These are phyloP conservation scores for Galerucella nymphaeae DNA, from an alignment of 2,888 invertebrate species.

Conservation along the genomic window DNA sequence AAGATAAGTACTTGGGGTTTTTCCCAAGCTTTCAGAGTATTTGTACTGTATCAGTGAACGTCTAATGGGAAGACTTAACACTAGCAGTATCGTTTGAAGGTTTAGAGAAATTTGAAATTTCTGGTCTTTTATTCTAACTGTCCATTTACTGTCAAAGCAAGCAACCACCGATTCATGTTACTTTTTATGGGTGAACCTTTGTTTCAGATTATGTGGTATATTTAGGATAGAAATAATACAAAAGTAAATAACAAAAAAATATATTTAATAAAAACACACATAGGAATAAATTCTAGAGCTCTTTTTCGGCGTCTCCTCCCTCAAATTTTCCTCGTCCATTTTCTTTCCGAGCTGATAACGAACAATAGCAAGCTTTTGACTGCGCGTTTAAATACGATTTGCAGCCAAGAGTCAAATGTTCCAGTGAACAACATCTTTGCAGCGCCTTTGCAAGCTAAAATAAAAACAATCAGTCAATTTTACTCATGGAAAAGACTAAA, in stretches of 20 bases:
- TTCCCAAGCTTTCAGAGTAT: too few relatives aligned
- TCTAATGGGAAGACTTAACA: too few relatives aligned
- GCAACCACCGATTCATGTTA: too few relatives aligned
- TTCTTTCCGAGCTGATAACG: conserved; percentile 56
- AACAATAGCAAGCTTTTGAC: conserved; percentile 83
- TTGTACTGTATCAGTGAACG: too few relatives aligned
- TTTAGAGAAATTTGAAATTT: too few relatives aligned
- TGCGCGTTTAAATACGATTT: conserved; percentile 88
- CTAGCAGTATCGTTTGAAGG: too few relatives aligned
- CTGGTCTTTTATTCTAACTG: too few relatives aligned
- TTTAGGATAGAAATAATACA: background rate
- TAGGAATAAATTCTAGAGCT: conserved; percentile 23
- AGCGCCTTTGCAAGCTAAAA: conserved; percentile 84
- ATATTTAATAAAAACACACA: background rate
- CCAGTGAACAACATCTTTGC: conserved; percentile 89
- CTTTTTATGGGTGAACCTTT: too few relatives aligned
- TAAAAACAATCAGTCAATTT: conserved; percentile 7
- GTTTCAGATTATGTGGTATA: too few relatives aligned
- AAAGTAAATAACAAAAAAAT: background rate
- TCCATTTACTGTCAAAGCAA: too few relatives aligned
- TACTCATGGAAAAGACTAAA: too few relatives aligned
- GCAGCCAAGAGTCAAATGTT: conserved; percentile 86
- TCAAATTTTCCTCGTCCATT: conserved; percentile 66
- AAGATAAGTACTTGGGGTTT: too few relatives aligned
- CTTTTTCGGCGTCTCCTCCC: conserved; percentile 48